Base-by-base conservation (phyloP, 2,888 invertebrate species). In the Drosophila leonis region DNA sequence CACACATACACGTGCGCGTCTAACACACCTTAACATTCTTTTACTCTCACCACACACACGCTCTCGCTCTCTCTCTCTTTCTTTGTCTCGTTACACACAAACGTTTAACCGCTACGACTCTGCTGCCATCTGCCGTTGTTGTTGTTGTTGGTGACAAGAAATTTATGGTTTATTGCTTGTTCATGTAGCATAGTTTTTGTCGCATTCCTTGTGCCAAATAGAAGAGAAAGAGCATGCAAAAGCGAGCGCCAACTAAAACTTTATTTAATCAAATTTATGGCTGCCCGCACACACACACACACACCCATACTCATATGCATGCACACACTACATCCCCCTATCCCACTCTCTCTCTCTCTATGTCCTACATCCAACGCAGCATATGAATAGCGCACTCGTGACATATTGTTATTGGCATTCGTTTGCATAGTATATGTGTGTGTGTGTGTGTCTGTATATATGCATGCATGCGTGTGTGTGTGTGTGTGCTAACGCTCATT, bases 211-310 rank as follows among this genome's bases (percentile, higher is more conserved):
- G 72, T 77, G 77, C 70, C 80, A 74, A 74, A 78, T 71, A 60
- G 56, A 65, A 56, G 55, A 54, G 55, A 54, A 61, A 68, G 54
- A 72, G 54, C 54, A 60, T 59, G 65, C 48, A 42, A 62, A 18
- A 41, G n/a, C 33, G 13, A 75, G 75, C 70, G 72, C 67, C 78
- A 83, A 81, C 75, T 76, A 71, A 80, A 89, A 89, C 79, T 84
- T 91, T 90, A 88, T 88, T 90, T 90, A 80, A 90, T 89, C 85
- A 88, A 91, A 91, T 91, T 90, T 88, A 90, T 88, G 82, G 78
- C 56, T 67, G 74, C 72, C 72, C 63, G 33, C 60, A 49, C 29
- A 48, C 12, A 27, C 31, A 10, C 31, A 41, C 57, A 44, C 37
- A 39, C 33, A 61, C 51, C 27, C 13, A 35, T 5, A 12, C 15